Conservation (phyloP, 2,113 vertebrate species). For the Scatophagus argus region DNA sequence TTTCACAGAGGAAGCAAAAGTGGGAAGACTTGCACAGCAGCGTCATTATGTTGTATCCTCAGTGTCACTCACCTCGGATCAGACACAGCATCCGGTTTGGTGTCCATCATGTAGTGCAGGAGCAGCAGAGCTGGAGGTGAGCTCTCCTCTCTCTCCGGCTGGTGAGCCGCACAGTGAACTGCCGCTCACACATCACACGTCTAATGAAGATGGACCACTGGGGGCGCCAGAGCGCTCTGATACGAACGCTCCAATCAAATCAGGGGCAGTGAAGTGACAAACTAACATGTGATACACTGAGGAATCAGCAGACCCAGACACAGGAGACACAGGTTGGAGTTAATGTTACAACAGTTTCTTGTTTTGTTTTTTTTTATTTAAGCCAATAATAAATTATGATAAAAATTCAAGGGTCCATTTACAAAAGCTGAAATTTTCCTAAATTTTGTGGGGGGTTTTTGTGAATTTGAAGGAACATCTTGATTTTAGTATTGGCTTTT, state of each 20-base stretch:
- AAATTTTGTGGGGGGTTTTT: too few species aligned
- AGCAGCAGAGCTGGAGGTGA: constrained; percentile 18
- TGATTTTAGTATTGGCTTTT: too few species aligned
- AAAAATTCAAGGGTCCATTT: neutral
- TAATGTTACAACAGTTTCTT: too few species aligned
- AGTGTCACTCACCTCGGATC: constrained; percentile 43
- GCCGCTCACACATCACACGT: constrained; percentile 2
- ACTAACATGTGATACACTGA: neutral
- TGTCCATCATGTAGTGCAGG: constrained; percentile 17
- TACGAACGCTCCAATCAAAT: constrained; percentile 24
- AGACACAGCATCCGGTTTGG: neutral
- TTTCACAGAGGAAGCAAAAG: neutral
- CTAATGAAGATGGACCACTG: neutral
- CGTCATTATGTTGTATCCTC: fast-evolving
- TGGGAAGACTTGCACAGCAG: neutral
- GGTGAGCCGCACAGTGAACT: constrained; percentile 34
- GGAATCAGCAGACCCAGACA: too few species aligned
- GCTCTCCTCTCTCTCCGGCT: constrained; percentile 26
- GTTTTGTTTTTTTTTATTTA: neutral
- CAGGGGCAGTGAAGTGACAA: neutral
- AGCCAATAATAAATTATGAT: neutral
- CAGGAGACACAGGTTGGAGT: neutral
- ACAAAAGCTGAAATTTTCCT: too few species aligned
- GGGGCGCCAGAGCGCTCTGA: constrained; percentile 21
- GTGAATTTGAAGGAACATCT: too few species aligned